Base-by-base conservation (phyloP, 2,113 vertebrate species). In the Athene noctua region DNA sequence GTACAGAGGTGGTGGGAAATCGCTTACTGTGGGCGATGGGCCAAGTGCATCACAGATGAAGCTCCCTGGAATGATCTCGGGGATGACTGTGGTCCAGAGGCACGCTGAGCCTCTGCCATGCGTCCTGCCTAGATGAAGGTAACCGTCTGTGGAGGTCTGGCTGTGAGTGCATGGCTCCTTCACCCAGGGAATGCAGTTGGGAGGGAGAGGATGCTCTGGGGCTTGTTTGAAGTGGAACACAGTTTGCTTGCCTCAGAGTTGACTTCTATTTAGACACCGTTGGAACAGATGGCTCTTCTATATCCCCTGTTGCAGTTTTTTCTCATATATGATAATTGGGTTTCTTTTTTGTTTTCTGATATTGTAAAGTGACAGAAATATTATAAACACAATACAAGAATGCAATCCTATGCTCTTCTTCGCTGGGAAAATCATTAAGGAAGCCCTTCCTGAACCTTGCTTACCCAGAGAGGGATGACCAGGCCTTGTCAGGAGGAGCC, bases 221-320 rank as follows among this genome's bases (percentile, higher is more conserved):
- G 63, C 61, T 42, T 47, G 4, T 78, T 40, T 49, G 22, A 62
- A 91, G 49, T 21, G 23, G 51, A 63, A 58, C 46, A n/a, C 34
- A 44, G 38, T 47, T 70, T 52, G 36, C 65, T 83, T 92, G 62
- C 44, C 62, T 94, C 38, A 8, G 44, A 81, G 75, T 29, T 75
- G 52, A 16, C 66, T 46, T 90, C 13, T 58, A 85, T 92, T 85
- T 55, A 40, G 40, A 55, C 22, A 20, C 30, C 3, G 0, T 25
- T 87, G 93, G 92, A 96, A 73, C 94, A 97, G 80, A 94, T 95
- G 86, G 80, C 52, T 94, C 59, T 58, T 72, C 55, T 68, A 25
- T 62, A 32, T 82, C 80, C 30, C 11, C 58, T 40, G 1, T 18
- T 71, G 32, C 46, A 26, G 22, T 71, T 70, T 90, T 44, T 5